A percentile compares a stretch with the other conserved stretches of the same genome.
Evolutionary conservation across 2,113 vertebrate genomes (phyloP).

Genomic region (Oplegnathus fasciatus): DNA sequence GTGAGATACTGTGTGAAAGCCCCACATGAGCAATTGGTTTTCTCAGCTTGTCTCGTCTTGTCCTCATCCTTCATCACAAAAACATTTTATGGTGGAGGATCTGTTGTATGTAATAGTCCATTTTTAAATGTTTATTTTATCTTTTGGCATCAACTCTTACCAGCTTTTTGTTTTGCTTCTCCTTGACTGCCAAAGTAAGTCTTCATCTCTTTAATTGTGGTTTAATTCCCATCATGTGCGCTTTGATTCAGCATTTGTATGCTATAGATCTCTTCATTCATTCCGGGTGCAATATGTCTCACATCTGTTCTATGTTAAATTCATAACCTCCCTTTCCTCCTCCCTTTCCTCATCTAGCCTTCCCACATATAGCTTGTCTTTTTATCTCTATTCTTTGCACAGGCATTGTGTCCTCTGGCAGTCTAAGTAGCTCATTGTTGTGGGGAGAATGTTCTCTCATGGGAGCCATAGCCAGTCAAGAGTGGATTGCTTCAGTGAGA

Average conservation of each 20-base stretch:
- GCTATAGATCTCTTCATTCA: slow-evolving; percentile 37
- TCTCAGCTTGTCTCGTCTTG: not conserved
- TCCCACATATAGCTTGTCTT: slow-evolving; percentile 58
- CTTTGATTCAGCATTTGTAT: slow-evolving; percentile 48
- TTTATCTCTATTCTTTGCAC: slow-evolving; percentile 73
- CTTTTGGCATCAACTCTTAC: not conserved
- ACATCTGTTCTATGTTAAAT: slow-evolving; percentile 66
- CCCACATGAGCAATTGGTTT: not conserved
- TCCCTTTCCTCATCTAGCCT: slow-evolving; percentile 42
- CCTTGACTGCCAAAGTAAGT: not conserved
- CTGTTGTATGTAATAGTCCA: not conserved
- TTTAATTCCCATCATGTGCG: slow-evolving; percentile 22
- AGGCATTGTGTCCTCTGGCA: slow-evolving; percentile 74
- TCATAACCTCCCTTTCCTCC: slow-evolving; percentile 46
- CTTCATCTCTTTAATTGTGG: not conserved
- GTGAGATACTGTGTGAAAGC: not conserved
- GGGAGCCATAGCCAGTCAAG: slow-evolving; percentile 72
- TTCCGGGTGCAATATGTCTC: slow-evolving; percentile 36
- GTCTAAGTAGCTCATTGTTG: slow-evolving; percentile 81
- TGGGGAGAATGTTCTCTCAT: slow-evolving; percentile 62
- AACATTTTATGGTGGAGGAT: not conserved
- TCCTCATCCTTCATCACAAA: not conserved
- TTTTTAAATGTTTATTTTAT: not conserved
- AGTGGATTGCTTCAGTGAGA: slow-evolving; percentile 72
- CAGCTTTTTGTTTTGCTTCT: not conserved